Evolutionary conservation across 2,888 invertebrate genomes (phyloP), one percentile per base, ranked within the genome.

Genomic region (Drosophila anomalata): DNA sequence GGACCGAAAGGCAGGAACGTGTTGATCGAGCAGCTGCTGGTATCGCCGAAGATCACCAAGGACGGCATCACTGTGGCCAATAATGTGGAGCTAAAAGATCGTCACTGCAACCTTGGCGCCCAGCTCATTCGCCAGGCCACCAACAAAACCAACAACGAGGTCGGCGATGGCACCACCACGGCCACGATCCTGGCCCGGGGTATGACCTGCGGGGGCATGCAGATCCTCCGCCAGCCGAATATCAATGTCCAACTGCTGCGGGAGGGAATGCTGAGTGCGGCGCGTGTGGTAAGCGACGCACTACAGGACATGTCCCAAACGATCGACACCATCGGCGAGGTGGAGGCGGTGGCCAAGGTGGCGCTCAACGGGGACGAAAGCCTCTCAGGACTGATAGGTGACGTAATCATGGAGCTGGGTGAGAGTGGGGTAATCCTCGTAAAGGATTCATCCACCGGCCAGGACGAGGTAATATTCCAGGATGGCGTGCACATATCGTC

Each of bases 61-160:
- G 99, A 99, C 92, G 99, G 99, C 82, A 99, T 99, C 11, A 99
- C 99, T 6, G 99, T 99, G 58, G 99, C 99, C 24, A 99, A 99
- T 92, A 96, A 97, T 39, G 95, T 99, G 73, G 99, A 99, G 92
- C 93, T 99, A n/a, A 97, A 98, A 92, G 99, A 99, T 92, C 99
- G 97, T 92, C 98, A 97, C 93, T 98, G 98, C 93, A 99, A 99
- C 91, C 97, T 99, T 91, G 99, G 99, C 66, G 99, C 99, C 14
- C 97, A 97, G 91, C 93, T 99, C 51, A 98, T 99, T 2, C 99
- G 99, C 92, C 99, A 99, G 92, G 99, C 99, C 17, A 99, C 99
- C 1, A 99, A 98, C 91, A 99, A 98, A 91, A 99, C 99, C 6
- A 99, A 99, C 90, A 99, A 99, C 92, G 98, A 99, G 91, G 98